Evolutionary conservation across 2,888 invertebrate species (phyloP).

Genomic region (Siphonodentalium dalli): DNA sequence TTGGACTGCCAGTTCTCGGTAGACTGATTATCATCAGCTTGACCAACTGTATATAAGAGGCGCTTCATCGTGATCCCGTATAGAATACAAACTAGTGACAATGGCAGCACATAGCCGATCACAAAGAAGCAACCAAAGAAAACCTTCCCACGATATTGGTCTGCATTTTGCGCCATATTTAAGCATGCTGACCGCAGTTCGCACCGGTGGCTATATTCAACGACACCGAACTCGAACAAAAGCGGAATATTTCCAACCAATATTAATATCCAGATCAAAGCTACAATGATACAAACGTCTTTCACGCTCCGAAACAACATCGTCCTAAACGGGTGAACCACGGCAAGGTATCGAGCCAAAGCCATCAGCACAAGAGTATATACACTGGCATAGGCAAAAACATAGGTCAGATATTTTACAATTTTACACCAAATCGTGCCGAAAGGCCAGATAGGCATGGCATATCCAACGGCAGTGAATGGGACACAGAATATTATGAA

Average conservation of each 20-base stretch:
- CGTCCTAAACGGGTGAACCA: slow-evolving; percentile 85
- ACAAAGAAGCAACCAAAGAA: slow-evolving; percentile 71
- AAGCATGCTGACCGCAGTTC: slow-evolving; percentile 6
- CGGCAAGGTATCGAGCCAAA: slow-evolving; percentile 83
- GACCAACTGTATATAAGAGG: slow-evolving; percentile 77
- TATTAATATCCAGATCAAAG: slow-evolving; percentile 80
- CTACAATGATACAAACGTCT: slow-evolving; percentile 79
- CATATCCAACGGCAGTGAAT: slow-evolving; percentile 87
- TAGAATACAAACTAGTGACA: slow-evolving; percentile 82
- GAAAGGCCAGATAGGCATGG: slow-evolving; percentile 82
- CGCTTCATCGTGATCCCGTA: slow-evolving; percentile 85
- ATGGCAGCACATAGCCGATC: slow-evolving; percentile 83
- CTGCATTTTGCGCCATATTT: background rate
- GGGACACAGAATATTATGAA: slow-evolving; percentile 90
- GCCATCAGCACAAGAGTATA: slow-evolving; percentile 91
- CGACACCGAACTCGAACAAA: slow-evolving; percentile 29
- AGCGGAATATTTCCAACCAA: slow-evolving; percentile 36
- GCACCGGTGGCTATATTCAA: slow-evolving; percentile 57
- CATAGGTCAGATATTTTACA: slow-evolving; percentile 87
- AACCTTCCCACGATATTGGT: background rate
- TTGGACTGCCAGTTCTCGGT: slow-evolving; percentile 82
- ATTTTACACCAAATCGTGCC: slow-evolving; percentile 86
- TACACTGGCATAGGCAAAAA: slow-evolving; percentile 87
- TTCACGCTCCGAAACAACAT: slow-evolving; percentile 81
- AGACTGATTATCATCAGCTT: slow-evolving; percentile 70